Percentiles rank a stretch among this genome's conserved stretches.
phyloP scores from a whole-genome alignment of 1,140 invertebrate genomes.

The Conopomorpha cramerella region DNA sequence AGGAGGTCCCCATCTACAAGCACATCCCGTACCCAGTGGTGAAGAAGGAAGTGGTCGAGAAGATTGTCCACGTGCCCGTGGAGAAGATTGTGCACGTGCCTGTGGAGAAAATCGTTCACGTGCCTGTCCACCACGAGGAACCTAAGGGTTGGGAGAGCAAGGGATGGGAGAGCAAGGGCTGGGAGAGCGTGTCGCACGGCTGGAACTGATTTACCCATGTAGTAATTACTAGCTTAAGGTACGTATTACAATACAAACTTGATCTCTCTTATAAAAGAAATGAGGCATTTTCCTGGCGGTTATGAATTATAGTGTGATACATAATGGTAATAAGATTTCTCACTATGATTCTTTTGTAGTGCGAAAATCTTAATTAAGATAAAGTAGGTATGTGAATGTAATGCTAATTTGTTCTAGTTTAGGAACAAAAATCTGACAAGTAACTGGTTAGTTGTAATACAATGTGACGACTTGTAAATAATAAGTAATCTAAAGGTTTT shows the following conservation, averaged over 20 bases:
- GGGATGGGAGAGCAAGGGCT: slow-evolving; percentile 50
- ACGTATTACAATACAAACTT: slow-evolving; percentile 2
- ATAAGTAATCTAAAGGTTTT: no score
- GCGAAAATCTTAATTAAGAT: no score
- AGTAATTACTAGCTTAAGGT: slow-evolving; percentile 28
- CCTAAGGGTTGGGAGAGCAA: slow-evolving; percentile 19
- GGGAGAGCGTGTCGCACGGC: slow-evolving; percentile 49
- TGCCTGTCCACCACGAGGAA: slow-evolving; percentile 21
- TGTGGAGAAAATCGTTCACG: slow-evolving; percentile 42
- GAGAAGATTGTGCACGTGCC: slow-evolving; percentile 20
- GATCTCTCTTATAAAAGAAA: no score
- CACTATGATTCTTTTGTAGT: no score
- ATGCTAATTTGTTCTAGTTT: no score
- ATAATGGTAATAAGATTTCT: no score
- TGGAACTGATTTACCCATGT: slow-evolving; percentile 35
- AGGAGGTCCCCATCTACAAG: neutral
- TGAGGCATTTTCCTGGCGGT: no score
- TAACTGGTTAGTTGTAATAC: no score
- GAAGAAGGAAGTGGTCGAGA: slow-evolving; percentile 48
- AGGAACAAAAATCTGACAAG: no score
- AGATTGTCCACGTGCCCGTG: slow-evolving; percentile 39
- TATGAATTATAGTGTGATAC: no score
- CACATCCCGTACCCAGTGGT: slow-evolving; percentile 20
- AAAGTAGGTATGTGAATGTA: no score
- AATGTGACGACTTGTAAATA: no score